Evolutionary conservation across 2,888 invertebrate species (phyloP), one percentile per base, ranked within the genome.

Genomic region (Priocnemis perturbator): DNA sequence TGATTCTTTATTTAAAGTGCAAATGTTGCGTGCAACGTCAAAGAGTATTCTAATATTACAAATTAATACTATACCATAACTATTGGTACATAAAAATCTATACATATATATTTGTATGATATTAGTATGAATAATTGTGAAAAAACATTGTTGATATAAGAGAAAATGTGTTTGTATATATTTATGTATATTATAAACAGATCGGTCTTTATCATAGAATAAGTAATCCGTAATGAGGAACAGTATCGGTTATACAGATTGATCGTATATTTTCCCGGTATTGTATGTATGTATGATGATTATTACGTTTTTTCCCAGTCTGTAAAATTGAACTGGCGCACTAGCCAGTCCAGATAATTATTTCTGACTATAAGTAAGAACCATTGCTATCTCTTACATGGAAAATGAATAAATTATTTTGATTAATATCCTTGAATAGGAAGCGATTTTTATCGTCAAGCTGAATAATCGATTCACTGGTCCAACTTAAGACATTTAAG

Each of bases 1-100:
- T 87, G 87, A 87, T 87, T 84, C 81, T 85, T 82, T 85, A 86
- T 86, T 87, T 85, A 83, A 86, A 83, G 85, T 85, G 87, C 83
- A 86, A 87, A 85, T 82, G 81, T 84, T 81, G 82, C 81, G 85
- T 84, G 86, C 80, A 81, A 85, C 78, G 74, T 83, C 76, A 69
- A 84, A 86, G 86, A 87, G 86, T 87, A 87, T 87, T 87, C 82
- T 83, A 85, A 83, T 81, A 82, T 83, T 80, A 83, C 77, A 78
- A 80, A 81, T 82, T 82, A 83, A 81, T 83, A 81, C 80, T 82
- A 78, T 77, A 79, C 78, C 78, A 78, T 77, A 77, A 78, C 77
- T 79, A 84, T 78, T 73, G 73, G 58, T 73, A 79, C 70, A 78
- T 73, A 71, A 73, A 74, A 60, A 53, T 59, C 67, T 58, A 61